Evolutionary conservation across 2,888 invertebrate species (phyloP), one percentile per base, ranked within the genome.

Genomic region (Athalia rosae): DNA sequence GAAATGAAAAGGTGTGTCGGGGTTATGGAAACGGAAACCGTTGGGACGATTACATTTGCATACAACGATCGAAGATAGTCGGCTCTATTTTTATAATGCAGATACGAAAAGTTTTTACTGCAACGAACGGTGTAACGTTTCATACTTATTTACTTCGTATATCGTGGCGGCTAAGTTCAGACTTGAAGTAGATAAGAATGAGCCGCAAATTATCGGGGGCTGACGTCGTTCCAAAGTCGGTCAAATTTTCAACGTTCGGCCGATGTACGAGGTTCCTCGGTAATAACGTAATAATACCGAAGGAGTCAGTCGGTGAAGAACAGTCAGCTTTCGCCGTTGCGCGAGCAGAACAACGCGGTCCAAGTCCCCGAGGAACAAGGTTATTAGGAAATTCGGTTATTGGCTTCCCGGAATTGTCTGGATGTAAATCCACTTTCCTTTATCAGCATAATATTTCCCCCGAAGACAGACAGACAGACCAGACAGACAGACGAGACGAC

Each of bases 401-500:
- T 45, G 59, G 59, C 58, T 45, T 73, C 11, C n/a, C 6, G 28
- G 28, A 69, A 56, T 56, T 69, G 53, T 69, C 69, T 28, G 41
- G 69, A 71, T 71, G 58, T 45, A 43, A 71, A 71, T 71, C 58
- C 58, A 43, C 58, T 71, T 71, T 58, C 9, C 15, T 61, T 74
- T 61, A 74, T 74, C 73, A 74, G 61, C 73, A 74, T 74, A 61
- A 61, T 61, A 61, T 74, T 47, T 28, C 61, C 15, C 47, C 50
- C 3, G 1, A 9, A 50, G 11, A 59, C 11, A 28, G 28, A 28
- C 28, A 28, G 28, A 28, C 28, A 28, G 28, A 2, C 28, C 28
- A 28, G 28, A 28, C 28, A 28, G 28, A 28, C 28, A 28, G 28
- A 28, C 28, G 28, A n/a, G n/a, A n/a, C n/a, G n/a, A n/a, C n/a